These are phyloP conservation scores for Choreutis nemorana DNA, from an alignment of 2,888 invertebrate genomes.

Conservation along the genomic window DNA sequence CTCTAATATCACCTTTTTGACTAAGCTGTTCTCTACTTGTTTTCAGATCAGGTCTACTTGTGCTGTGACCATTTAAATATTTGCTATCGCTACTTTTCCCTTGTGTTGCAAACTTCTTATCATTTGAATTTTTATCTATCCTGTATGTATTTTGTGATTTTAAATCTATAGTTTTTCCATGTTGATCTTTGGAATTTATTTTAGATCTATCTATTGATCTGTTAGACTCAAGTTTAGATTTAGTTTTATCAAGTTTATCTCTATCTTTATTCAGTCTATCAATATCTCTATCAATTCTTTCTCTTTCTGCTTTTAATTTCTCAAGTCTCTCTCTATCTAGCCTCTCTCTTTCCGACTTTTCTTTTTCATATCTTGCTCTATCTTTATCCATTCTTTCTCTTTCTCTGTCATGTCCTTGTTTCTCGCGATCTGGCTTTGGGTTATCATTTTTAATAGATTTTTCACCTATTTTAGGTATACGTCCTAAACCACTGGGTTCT, in stretches of 20 bases:
- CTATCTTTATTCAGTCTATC: conserved; percentile 41
- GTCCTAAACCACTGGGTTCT: conserved; percentile 32
- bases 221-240: conserved; percentile 36
- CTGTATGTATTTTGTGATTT: conserved; percentile 56
- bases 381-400: conserved; percentile 6
- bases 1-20: conserved; percentile 24
- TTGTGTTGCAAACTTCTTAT: conserved; percentile 25
- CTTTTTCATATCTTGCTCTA: conserved; percentile 15
- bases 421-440: conserved; percentile 18
- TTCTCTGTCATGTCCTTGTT: conserved; percentile 17
- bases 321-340: conserved; percentile 42
- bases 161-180: conserved; percentile 41
- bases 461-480: conserved; percentile 64
- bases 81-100: conserved; percentile 30
- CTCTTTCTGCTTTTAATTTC: conserved; percentile 46
- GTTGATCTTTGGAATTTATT: conserved; percentile 24
- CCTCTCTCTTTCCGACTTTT: conserved; percentile 21
- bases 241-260: conserved; percentile 46
- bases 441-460: conserved; percentile 28
- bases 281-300: conserved; percentile 49
- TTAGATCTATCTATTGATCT: conserved; percentile 33
- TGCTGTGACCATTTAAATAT: conserved; percentile 30
- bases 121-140: conserved; percentile 54
- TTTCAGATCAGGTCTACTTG: conserved; percentile 38
- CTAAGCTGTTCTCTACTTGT: conserved; percentile 24